Base-by-base conservation (phyloP, 2,888 invertebrate genomes). In the Troides aeacus region DNA sequence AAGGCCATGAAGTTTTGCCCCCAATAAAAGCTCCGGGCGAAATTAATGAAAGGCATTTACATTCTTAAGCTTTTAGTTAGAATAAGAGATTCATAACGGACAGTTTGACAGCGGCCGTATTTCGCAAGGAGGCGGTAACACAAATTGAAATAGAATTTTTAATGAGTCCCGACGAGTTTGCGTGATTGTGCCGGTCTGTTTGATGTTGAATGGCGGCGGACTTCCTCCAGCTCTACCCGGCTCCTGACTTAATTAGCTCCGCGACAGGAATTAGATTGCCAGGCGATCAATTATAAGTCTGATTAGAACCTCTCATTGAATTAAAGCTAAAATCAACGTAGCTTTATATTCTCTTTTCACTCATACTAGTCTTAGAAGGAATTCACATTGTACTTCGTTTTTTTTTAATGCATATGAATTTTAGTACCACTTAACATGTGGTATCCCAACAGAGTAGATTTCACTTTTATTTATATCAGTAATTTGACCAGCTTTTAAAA, bases 111-210 rank as follows among this genome's bases (percentile, higher is more conserved):
- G 53, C 17, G 36, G 56, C 36, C 30, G 30, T 30, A 30, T 62
- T 56, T 56, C 39, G 23, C 21, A 18, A 36, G 39, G 57, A 23
- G 39, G 12, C 39, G 21, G 39, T 39, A 63, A 58, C 58, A 36
- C 53, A 36, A 64, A 60, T 68, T 68, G 63, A 68, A 68, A 68
- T 68, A 36, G 68, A 64, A 68, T 64, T 68, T 64, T 68, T 39
- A 68, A 64, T 68, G 60, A 63, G 24, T 23, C 60, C 50, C n/a
- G 53, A 60, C 60, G 50, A 64, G 68, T 60, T 68, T 64, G 64
- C 64, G 63, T 68, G 68, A 68, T 68, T 63, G 59, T 60, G 60
- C 36, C 59, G 59, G 39, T 59, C 30, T 53, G 62, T 63, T 64
- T 68, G 68, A 68, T 53, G 60, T 64, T 36, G 53, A 62, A 62